Base-by-base conservation (phyloP, 2,888 invertebrate species). In the Drosophila lutescens region DNA sequence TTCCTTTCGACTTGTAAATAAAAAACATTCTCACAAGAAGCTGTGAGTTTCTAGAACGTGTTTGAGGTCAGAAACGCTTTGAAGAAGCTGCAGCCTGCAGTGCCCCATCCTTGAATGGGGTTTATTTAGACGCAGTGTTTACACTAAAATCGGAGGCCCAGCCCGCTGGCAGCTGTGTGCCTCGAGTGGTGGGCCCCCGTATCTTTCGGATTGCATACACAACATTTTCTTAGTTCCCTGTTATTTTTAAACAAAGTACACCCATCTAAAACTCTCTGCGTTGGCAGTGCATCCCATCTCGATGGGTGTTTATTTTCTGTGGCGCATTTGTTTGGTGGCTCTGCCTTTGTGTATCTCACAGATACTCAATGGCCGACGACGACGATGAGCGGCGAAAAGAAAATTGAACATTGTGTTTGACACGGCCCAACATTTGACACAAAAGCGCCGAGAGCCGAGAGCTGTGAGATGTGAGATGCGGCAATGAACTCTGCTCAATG, bases 401-500 rank as follows among this genome's bases (percentile, higher is more conserved):
- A 71, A 72, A 53, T 68, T 70, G 72, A 67, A 73, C 77, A 71
- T 74, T 76, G 71, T 77, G 34, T 63, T 79, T 66, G 77, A 86
- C 68, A 79, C 61, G 63, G 50, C 36, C 76, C 72, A 65, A 67
- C 85, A 67, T 79, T 70, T 85, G 86, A 83, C 84, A 80, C 63
- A 74, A 49, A 46, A 53, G 59, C 59, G 51, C 53, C 47, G 61
- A 54, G 51, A 17, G 32, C 10, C 32, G 32, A 10, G 32, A 32
- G 32, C 32, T 2, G 10, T 10, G 61, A n/a, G n/a, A n/a, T n/a
- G n/a, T n/a, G n/a, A 54, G 51, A 20, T 54, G 67, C 61, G 75
- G 68, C 83, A 77, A 80, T 86, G 86, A 83, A 83, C 88, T 84
- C 84, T 34, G 49, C 49, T 56, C 85, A 87, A 83, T 86, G 86